Evolutionary conservation across 2,888 invertebrate genomes (phyloP).

Genomic region (Masnerella sp.): DNA sequence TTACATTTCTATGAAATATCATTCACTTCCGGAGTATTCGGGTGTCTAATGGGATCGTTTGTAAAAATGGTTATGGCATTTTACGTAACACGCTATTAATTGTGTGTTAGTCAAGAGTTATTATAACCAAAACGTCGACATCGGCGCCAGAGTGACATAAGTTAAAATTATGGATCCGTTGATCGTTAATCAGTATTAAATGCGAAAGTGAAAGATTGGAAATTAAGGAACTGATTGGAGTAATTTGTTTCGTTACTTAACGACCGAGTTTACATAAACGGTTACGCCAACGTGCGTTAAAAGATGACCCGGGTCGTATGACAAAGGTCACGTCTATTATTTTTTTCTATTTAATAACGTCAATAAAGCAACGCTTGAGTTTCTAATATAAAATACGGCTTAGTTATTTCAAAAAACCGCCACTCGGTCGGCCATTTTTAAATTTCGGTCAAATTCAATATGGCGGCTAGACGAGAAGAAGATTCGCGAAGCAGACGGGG

Average conservation of each 20-base stretch:
- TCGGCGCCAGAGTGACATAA: conserved; percentile 32
- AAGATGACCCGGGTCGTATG: conserved; percentile 15
- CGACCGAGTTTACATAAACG: conserved; percentile 24
- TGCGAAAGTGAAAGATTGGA: conserved; percentile 29
- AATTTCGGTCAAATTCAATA: too few relatives aligned
- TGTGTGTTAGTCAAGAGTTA: conserved; percentile 15
- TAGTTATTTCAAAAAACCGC: too few relatives aligned
- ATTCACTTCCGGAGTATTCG: too few relatives aligned
- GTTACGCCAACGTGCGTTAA: conserved; percentile 15
- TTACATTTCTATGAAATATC: too few relatives aligned
- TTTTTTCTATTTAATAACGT: neutral
- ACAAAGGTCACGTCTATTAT: conserved; percentile 16
- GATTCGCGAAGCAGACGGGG: conserved; percentile 4
- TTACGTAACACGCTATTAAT: conserved; percentile 43
- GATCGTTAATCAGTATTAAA: conserved; percentile 44
- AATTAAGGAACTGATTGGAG: conserved; percentile 30
- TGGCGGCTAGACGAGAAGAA: neutral
- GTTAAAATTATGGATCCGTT: conserved; percentile 26
- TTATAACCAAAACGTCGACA: conserved; percentile 15
- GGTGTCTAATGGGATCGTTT: too few relatives aligned
- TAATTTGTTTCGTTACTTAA: conserved; percentile 32
- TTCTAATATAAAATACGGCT: too few relatives aligned
- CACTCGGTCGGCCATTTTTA: too few relatives aligned
- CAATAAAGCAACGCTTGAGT: too few relatives aligned
- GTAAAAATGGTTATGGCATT: conserved; percentile 26